Evolutionary conservation across 2,888 invertebrate genomes (phyloP).

Genomic region (Oxyteleia sp.): DNA sequence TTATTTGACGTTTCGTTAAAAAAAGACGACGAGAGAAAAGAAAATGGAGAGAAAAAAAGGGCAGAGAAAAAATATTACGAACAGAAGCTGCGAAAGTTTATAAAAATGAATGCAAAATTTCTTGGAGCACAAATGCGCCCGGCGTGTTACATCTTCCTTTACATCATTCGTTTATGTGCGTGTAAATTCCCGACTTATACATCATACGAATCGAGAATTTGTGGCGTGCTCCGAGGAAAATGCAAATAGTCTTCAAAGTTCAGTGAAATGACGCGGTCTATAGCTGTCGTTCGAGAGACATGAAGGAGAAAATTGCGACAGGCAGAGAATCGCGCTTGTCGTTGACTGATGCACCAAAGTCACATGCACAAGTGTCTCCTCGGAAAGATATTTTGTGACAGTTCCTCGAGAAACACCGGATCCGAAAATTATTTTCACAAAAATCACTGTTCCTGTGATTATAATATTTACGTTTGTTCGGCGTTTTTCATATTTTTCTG

Average conservation of each 20-base stretch:
- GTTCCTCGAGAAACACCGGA: constrained; percentile 30
- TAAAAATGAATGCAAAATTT: constrained; percentile 31
- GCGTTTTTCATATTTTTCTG: too few relatives aligned
- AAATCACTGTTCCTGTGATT: not conserved
- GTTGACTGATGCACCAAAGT: constrained; percentile 60
- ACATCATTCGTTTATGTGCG: constrained; percentile 54
- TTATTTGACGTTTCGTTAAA: constrained; percentile 24
- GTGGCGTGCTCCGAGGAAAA: constrained; percentile 76
- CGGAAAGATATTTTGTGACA: constrained; percentile 18
- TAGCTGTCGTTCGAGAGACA: constrained; percentile 59
- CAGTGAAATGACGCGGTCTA: constrained; percentile 69
- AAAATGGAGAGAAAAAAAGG: too few relatives aligned
- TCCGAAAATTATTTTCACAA: constrained; percentile 5
- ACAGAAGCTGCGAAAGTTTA: constrained; percentile 7
- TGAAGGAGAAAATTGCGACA: constrained; percentile 65
- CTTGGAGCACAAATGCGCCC: constrained; percentile 13
- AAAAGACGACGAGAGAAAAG: too few relatives aligned
- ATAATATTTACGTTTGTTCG: not conserved
- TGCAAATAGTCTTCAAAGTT: constrained; percentile 82
- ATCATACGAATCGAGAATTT: constrained; percentile 48
- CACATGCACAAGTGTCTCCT: constrained; percentile 30
- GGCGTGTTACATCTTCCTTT: constrained; percentile 48
- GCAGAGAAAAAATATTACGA: too few relatives aligned
- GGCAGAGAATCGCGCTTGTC: constrained; percentile 57
- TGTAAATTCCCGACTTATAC: constrained; percentile 58